These are phyloP conservation scores for Carduelis carduelis DNA, from an alignment of 2,797 vertebrate species.

Conservation along the genomic window DNA sequence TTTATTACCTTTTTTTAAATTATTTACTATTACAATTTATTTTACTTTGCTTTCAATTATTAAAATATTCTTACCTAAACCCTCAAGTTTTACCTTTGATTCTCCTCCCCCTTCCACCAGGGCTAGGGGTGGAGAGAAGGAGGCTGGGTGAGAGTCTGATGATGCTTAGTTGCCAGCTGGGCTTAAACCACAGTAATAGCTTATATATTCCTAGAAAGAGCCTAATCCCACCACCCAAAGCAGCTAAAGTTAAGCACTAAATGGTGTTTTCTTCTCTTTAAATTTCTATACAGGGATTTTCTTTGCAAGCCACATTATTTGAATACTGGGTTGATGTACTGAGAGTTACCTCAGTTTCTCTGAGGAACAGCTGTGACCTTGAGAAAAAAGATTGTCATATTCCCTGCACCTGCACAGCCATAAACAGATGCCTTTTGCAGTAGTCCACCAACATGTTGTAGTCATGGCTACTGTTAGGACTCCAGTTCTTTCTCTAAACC, in stretches of 20 bases:
- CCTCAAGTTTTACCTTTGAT: not conserved
- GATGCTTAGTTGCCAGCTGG: not conserved
- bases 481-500: not conserved
- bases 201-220: not conserved
- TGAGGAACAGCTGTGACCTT: not conserved
- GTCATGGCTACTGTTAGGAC: not conserved
- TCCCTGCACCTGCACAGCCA: not conserved
- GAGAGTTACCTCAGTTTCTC: not conserved
- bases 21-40: not conserved
- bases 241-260: not conserved
- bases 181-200: not conserved
- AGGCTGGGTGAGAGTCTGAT: not conserved
- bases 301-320: not conserved
- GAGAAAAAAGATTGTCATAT: not conserved
- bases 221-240: not conserved
- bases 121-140: not conserved
- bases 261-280: not conserved
- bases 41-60: not conserved
- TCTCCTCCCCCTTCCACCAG: not conserved
- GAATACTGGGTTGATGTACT: not conserved
- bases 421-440: not conserved
- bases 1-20: not conserved
- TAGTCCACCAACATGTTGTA: not conserved
- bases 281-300: not conserved
- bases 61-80: not conserved